Conservation (phyloP, 2,888 invertebrate genomes). For the Lithophane ornitopus region DNA sequence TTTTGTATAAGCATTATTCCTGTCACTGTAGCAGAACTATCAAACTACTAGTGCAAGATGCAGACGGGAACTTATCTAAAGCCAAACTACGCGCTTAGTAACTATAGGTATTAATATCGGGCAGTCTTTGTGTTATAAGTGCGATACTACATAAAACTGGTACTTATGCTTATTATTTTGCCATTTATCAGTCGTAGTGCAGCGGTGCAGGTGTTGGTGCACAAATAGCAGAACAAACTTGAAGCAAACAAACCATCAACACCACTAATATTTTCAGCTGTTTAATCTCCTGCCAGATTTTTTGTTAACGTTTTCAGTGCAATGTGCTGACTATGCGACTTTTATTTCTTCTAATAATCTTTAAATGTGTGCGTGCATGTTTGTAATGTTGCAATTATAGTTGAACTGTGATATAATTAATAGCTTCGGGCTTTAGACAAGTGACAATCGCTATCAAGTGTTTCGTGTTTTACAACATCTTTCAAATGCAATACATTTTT, state of each 20-base stretch:
- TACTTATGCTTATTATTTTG: conserved; percentile 10
- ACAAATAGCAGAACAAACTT: not conserved
- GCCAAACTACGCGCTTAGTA: not conserved
- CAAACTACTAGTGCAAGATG: not conserved
- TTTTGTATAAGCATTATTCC: too few relatives aligned
- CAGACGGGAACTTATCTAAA: not conserved
- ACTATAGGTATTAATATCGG: not conserved
- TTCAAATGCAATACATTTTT: not conserved
- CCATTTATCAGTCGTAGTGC: not conserved
- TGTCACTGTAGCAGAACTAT: not conserved
- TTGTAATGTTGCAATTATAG: not conserved
- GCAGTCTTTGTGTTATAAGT: not conserved
- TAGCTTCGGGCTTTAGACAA: not conserved
- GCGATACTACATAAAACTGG: not conserved
- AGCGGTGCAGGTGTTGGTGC: not conserved
- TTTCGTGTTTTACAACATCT: not conserved
- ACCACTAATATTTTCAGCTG: conserved; percentile 9
- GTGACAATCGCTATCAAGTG: not conserved
- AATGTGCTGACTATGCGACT: not conserved
- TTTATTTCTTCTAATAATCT: not conserved
- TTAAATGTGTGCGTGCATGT: too few relatives aligned
- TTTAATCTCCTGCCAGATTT: conserved; percentile 29
- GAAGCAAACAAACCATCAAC: not conserved
- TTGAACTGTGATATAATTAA: not conserved
- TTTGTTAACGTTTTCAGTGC: conserved; percentile 7